These are phyloP conservation scores for Amyelois transitella DNA, from an alignment of 1,140 invertebrate species.

Conservation along the genomic window DNA sequence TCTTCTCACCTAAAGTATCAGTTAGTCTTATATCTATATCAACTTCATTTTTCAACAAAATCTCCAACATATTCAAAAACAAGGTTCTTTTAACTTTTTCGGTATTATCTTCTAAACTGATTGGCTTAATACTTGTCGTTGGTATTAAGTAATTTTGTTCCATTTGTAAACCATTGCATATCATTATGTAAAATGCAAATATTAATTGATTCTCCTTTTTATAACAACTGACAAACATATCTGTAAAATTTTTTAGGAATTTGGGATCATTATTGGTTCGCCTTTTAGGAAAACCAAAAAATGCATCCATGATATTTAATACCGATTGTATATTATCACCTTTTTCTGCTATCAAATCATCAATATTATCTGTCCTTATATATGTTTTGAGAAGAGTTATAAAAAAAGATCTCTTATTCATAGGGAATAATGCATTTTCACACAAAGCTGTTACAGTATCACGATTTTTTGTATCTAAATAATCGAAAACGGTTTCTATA, in stretches of 20 bases:
- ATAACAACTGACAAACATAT: conserved; percentile 49
- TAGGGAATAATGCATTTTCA: conserved; percentile 48
- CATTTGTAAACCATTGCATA: conserved; percentile 39
- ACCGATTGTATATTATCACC: conserved; percentile 60
- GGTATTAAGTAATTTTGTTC: conserved; percentile 48
- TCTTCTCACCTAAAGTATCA: conserved; percentile 52
- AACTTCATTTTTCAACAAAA: conserved; percentile 46
- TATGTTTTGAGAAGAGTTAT: conserved; percentile 51
- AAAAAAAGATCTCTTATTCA: conserved; percentile 45
- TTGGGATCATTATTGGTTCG: conserved; percentile 30
- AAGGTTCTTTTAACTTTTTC: conserved; percentile 50
- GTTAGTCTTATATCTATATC: conserved; percentile 51
- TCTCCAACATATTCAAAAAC: conserved; percentile 49
- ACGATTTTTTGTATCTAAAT: conserved; percentile 34
- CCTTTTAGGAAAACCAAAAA: conserved; percentile 50
- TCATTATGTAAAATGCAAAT: conserved; percentile 61
- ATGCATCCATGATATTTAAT: conserved; percentile 51
- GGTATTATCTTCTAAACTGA: conserved; percentile 42
- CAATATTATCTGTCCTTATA: conserved; percentile 52
- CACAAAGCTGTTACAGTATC: conserved; percentile 38
- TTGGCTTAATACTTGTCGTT: conserved; percentile 39
- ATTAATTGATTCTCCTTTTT: conserved; percentile 47
- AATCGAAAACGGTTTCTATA: conserved; percentile 53
- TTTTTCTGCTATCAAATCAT: conserved; percentile 48
- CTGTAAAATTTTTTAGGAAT: conserved; percentile 50